A percentile compares a stretch with the other conserved stretches of the same genome.
Conservation (phyloP, 2,113 vertebrate species). For the Laticauda laticaudata region DNA sequence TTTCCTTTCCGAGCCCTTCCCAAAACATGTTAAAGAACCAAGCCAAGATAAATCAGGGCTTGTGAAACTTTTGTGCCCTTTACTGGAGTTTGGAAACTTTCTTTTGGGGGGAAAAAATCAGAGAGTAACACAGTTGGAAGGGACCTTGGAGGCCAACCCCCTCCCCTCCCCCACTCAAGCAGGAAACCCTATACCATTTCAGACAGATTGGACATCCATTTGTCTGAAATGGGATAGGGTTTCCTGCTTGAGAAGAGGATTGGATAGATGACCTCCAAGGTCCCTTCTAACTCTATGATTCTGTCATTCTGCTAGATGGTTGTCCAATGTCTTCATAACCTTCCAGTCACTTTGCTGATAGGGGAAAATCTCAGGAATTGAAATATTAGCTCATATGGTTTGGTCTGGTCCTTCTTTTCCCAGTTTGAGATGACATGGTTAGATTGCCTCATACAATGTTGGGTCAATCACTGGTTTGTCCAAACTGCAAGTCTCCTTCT, state of each 20-base stretch:
- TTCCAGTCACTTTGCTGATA: background rate
- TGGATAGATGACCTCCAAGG: background rate
- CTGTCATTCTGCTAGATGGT: background rate
- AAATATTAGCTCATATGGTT: background rate
- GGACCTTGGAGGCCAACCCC: background rate
- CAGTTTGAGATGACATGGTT: background rate
- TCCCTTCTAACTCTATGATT: background rate
- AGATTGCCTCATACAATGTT: background rate
- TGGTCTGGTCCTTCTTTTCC: background rate
- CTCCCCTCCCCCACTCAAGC: background rate
- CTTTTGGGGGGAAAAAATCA: slow-evolving; percentile 12
- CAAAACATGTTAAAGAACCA: slow-evolving; percentile 82
- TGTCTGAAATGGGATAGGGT: too few species aligned
- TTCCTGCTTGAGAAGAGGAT: background rate
- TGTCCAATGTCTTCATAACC: background rate
- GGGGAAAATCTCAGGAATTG: background rate
- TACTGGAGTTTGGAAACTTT: slow-evolving; percentile 65
- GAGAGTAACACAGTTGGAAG: background rate
- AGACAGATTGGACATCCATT: too few species aligned
- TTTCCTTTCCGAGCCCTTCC: slow-evolving; percentile 93
- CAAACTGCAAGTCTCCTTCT: background rate
- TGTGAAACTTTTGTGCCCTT: slow-evolving; percentile 71
- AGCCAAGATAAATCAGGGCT: slow-evolving; percentile 83
- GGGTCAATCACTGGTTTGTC: background rate
- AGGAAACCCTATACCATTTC: background rate